Evolutionary conservation across 2,113 vertebrate genomes (phyloP), one percentile per base, ranked within the genome.

Genomic region (Excalfactoria chinensis): DNA sequence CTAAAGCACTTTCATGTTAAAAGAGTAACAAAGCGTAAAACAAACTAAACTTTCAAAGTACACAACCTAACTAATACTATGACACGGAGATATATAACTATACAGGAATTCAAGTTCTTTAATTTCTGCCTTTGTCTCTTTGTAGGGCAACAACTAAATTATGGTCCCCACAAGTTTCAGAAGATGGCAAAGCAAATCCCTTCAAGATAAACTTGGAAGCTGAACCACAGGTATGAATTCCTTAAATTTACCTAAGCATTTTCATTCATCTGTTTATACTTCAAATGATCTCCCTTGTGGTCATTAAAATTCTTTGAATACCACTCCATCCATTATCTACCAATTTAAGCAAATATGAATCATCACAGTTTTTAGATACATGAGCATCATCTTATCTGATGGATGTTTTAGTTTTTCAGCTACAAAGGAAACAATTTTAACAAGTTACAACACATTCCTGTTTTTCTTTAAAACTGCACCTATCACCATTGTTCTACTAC

Each of bases 151-250:
- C 99, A 95, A 97, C 98, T 34, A 98, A 95, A 89, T 95, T 99
- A 68, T 99, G 99, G 99, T 98, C 99, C 17, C 99, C 99, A 20
- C 98, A 97, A 84, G 96, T 99, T 19, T 91, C 96, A 73, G 98
- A 99, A 96, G 98, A 98, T 7, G 98, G 98, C 10, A 98, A 93
- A 97, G 90, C 97, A 62, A 98, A 98, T 94, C 99, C 98, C 20
- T 99, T 97, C 95, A 99, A 99, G 97, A 96, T 99, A 90, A 99
- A 99, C 96, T 96, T 99, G 90, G 98, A 99, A 97, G 97, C 98
- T 79, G 98, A 99, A 85, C 98, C 98, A 89, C 99, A 99, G 98
- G 99, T 99, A 97, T 84, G 97, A 87, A 80, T 43, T 80, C 8
- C 84, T 64, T 84, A 56, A 90, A 80, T 23, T 77, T 48, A 77